Percentiles rank a stretch among this genome's conserved stretches.
These are phyloP conservation scores for Meiosimyza decipiens DNA, from an alignment of 2,888 invertebrate genomes.

Conservation along the genomic window DNA sequence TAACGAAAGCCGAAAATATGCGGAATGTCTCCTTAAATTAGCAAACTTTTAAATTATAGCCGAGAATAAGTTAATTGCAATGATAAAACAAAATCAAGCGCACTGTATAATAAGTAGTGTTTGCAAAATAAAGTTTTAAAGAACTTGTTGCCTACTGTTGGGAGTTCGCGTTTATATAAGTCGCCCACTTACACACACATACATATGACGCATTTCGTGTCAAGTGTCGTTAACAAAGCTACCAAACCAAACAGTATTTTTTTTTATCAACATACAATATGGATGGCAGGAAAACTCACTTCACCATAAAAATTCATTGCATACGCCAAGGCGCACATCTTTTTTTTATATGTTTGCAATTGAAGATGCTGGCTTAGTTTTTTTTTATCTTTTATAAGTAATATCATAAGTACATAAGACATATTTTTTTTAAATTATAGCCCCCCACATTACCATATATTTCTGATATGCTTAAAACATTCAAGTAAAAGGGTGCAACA, in stretches of 20 bases:
- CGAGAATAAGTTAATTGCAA: too few species aligned
- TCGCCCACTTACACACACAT: too few species aligned
- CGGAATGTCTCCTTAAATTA: too few species aligned
- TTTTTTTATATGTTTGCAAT: neutral
- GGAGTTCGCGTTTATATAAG: neutral
- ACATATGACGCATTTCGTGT: too few species aligned
- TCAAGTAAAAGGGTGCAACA: neutral
- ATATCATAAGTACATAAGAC: neutral
- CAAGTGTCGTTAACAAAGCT: too few species aligned
- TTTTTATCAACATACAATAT: conserved; percentile 16
- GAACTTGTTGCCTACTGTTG: conserved; percentile 7
- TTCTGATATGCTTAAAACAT: neutral
- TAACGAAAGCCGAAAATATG: too few species aligned
- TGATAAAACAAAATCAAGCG: too few species aligned
- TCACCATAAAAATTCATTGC: conserved; percentile 1
- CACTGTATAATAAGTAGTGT: too few species aligned
- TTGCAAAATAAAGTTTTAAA: too few species aligned
- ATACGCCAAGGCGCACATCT: neutral
- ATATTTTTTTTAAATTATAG: neutral
- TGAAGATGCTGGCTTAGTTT: neutral
- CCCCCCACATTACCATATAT: neutral
- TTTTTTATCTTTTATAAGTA: neutral
- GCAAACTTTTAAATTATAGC: too few species aligned
- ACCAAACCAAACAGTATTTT: too few species aligned
- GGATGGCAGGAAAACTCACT: conserved; percentile 22